phyloP scores from a whole-genome alignment of 2,797 vertebrate genomes.

The Microchirus variegatus region DNA sequence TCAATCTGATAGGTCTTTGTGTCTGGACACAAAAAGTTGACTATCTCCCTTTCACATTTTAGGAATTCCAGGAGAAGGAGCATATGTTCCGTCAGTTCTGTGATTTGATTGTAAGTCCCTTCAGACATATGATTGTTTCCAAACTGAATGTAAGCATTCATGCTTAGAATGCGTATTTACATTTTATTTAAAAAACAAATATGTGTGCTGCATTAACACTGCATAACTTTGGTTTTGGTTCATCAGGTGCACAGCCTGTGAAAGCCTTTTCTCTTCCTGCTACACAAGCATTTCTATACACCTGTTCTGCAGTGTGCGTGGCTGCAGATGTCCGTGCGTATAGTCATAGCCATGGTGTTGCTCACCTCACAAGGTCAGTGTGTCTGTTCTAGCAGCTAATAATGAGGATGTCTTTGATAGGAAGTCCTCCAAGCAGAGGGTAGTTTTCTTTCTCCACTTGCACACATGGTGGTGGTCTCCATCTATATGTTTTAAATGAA shows the following conservation, averaged over 20 bases:
- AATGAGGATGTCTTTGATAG: conserved; percentile 11
- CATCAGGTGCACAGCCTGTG: neutral
- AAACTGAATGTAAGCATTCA: too few species aligned
- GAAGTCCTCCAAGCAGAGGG: conserved; percentile 17
- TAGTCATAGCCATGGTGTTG: conserved; percentile 51
- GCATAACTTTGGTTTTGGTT: neutral
- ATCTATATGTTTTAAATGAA: neutral
- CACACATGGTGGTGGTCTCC: conserved; percentile 13
- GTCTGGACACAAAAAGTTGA: too few species aligned
- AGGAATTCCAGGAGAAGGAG: too few species aligned
- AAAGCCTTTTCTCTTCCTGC: conserved; percentile 22
- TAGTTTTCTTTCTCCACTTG: conserved; percentile 11
- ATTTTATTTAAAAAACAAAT: neutral
- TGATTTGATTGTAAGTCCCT: too few species aligned
- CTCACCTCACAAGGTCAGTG: conserved; percentile 35
- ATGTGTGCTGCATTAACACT: neutral
- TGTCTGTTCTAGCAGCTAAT: conserved; percentile 41
- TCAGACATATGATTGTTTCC: too few species aligned
- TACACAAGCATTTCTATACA: conserved; percentile 51
- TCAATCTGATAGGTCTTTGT: too few species aligned
- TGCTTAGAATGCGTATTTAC: neutral
- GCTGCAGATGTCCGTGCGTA: conserved; percentile 52
- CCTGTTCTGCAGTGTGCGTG: conserved; percentile 33
- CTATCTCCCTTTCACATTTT: too few species aligned
- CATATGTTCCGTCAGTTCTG: too few species aligned